Base-by-base conservation (phyloP, 2,888 invertebrate species). In the Rhagium mordax region DNA sequence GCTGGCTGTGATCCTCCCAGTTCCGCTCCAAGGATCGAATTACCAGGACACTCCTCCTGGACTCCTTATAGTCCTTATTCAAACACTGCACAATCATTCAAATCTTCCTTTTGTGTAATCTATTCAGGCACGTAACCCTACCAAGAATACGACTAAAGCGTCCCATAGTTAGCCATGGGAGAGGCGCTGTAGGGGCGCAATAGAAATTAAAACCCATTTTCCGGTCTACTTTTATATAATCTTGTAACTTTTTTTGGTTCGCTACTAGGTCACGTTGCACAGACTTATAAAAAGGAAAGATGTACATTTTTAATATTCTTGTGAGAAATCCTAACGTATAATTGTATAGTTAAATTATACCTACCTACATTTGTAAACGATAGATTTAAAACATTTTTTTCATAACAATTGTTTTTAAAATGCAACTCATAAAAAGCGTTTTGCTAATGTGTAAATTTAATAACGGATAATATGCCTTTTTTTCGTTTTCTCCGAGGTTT, bases 21-120 rank as follows among this genome's bases (percentile, higher is more conserved):
- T 87, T 88, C 88, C 88, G 87, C 82, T 87, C 84, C 82, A 74
- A 82, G 83, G 86, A 87, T 88, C 86, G 82, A 82, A 83, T 88
- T 88, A 84, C 88, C 76, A 80, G 81, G 84, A 85, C 85, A 84
- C 85, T 84, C 84, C 86, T 82, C 79, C 84, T 80, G 83, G 83
- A 82, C 83, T 84, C 83, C 85, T 82, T 80, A 75, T 71, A 78
- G 79, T 78, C 79, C 84, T 81, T 79, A 83, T 83, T 83, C 81
- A 82, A 73, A 80, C 65, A 13, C 69, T 16, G 64, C 65, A 53
- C 65, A 64, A 68, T 74, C 62, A 47, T 27, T 55, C 72, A 24
- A 66, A 74, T 73, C 77, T 73, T 75, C 77, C 74, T 62, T 72
- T 77, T 75, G 77, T 75, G 29, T 20, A 27, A 47, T 74, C 73